Evolutionary conservation across 2,113 vertebrate genomes (phyloP).

Genomic region (Bujurquina vittata): DNA sequence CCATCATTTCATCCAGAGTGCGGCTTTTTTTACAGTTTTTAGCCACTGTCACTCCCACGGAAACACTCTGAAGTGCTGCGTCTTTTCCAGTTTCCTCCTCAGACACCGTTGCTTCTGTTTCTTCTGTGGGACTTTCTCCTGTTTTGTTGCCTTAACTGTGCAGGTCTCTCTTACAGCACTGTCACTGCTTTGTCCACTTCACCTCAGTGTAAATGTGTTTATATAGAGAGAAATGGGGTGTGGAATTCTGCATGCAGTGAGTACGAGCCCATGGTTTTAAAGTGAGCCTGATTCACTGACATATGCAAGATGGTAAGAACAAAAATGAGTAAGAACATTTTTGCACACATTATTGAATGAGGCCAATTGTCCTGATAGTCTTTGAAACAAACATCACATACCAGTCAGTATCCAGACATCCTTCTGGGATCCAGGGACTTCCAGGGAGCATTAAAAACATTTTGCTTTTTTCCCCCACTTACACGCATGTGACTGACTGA

Average conservation of each 20-base stretch:
- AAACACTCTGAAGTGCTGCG: background rate
- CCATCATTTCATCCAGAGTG: too few relatives aligned
- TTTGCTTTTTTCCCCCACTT: background rate
- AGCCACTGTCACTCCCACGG: background rate
- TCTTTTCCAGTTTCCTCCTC: background rate
- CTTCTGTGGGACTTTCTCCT: background rate
- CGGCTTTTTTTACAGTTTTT: background rate
- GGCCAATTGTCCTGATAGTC: background rate
- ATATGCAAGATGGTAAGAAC: rapidly evolving
- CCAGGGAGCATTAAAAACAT: background rate
- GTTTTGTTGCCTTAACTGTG: background rate
- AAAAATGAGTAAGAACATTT: background rate
- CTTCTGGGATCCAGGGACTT: background rate
- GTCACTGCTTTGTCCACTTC: background rate
- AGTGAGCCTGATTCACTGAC: background rate
- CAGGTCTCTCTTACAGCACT: background rate
- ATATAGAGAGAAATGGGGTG: background rate
- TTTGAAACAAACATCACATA: background rate
- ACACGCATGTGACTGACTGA: background rate
- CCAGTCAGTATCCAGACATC: background rate
- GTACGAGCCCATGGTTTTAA: background rate
- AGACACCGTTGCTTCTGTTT: background rate
- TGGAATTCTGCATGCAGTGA: background rate
- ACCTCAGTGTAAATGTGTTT: background rate
- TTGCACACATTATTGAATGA: background rate